phyloP scores from a whole-genome alignment of 2,888 invertebrate species.

The Gonocerus acuteangulatus region DNA sequence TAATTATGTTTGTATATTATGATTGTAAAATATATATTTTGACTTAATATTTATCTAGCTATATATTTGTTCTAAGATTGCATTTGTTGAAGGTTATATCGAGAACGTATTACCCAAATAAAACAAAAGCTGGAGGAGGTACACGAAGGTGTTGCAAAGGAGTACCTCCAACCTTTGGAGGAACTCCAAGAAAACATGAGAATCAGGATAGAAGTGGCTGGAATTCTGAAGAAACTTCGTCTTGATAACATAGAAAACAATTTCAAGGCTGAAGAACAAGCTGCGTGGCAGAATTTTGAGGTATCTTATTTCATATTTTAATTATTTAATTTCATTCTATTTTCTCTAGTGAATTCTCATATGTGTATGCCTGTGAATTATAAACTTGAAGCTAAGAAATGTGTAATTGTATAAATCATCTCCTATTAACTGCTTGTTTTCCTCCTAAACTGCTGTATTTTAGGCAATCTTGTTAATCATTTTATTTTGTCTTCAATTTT shows the following conservation, averaged over 20 bases:
- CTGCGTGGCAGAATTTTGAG: slow-evolving; percentile 81
- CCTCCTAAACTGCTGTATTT: too few relatives aligned
- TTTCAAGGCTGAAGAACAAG: slow-evolving; percentile 79
- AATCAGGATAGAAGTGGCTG: slow-evolving; percentile 81
- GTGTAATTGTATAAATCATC: too few relatives aligned
- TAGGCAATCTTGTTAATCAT: too few relatives aligned
- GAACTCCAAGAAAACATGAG: slow-evolving; percentile 82
- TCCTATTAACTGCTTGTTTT: too few relatives aligned
- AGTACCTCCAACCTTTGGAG: slow-evolving; percentile 79
- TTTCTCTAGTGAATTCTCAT: background rate
- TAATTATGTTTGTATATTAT: too few relatives aligned
- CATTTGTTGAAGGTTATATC: slow-evolving; percentile 51
- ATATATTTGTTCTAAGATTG: too few relatives aligned
- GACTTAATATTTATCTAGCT: too few relatives aligned
- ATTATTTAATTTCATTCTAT: background rate
- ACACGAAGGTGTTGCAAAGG: slow-evolving; percentile 72
- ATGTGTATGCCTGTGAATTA: background rate
- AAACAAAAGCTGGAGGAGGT: slow-evolving; percentile 81
- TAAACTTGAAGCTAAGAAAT: background rate
- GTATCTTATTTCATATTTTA: slow-evolving; percentile 46
- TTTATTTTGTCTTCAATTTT: too few relatives aligned
- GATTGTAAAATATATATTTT: too few relatives aligned
- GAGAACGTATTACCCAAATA: slow-evolving; percentile 74
- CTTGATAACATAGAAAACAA: slow-evolving; percentile 78
- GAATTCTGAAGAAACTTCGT: slow-evolving; percentile 67